Conservation (phyloP, 2,797 vertebrate species). For the Zalophus californianus region DNA sequence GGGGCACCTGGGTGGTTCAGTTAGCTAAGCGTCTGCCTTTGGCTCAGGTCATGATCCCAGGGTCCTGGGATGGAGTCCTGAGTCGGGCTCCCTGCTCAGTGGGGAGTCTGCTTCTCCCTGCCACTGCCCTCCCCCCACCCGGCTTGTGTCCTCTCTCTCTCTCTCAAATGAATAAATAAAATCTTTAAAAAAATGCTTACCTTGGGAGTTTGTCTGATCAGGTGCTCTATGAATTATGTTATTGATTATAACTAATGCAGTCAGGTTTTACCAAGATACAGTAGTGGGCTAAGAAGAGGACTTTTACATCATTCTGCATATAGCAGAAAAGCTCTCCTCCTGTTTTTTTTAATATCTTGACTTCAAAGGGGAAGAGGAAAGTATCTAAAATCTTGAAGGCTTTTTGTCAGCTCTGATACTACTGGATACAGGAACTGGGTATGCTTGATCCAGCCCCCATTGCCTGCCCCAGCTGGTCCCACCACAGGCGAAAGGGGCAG, state of each 20-base stretch:
- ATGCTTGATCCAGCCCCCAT: too few species aligned
- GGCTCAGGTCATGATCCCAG: neutral
- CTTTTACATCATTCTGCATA: neutral
- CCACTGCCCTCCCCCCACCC: too few species aligned
- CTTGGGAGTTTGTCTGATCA: neutral
- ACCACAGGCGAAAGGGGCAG: neutral
- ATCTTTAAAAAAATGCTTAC: neutral
- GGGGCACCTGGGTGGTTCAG: neutral
- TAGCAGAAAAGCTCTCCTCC: neutral
- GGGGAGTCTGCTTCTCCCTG: neutral
- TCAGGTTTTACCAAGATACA: neutral
- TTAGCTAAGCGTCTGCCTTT: neutral
- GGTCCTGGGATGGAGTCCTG: neutral
- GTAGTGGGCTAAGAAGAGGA: neutral
- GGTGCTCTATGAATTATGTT: neutral
- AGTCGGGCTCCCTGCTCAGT: neutral
- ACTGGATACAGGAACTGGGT: neutral
- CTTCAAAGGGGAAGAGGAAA: neutral
- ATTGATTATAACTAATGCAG: constrained; percentile 21
- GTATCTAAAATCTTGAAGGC: neutral
- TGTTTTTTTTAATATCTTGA: neutral
- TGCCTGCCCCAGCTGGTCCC: rapidly evolving
- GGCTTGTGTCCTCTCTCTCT: too few species aligned
- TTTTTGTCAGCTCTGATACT: neutral
- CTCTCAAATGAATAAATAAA: too few species aligned